Conservation (phyloP, 2,113 vertebrate genomes). For the Hirundichthys speculiger region DNA sequence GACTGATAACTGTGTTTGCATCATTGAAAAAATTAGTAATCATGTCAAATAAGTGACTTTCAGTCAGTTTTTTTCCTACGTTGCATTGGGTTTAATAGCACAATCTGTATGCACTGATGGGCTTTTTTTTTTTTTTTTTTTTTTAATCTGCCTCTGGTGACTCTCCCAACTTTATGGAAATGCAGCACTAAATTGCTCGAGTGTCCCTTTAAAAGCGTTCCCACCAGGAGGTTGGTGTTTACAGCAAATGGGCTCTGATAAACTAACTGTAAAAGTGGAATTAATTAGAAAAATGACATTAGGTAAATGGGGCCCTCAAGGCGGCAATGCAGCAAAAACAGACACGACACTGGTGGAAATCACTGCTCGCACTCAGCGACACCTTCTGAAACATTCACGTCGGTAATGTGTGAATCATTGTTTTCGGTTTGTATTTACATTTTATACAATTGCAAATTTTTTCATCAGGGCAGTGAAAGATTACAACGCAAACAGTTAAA, state of each 20-base stretch:
- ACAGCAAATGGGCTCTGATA: neutral
- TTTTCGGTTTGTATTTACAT: too few relatives aligned
- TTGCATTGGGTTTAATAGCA: too few relatives aligned
- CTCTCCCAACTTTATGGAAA: slow-evolving; percentile 2
- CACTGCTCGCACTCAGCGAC: neutral
- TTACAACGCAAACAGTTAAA: too few relatives aligned
- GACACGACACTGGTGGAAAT: neutral
- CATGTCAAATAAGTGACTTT: too few relatives aligned
- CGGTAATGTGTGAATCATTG: neutral
- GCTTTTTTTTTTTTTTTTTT: neutral
- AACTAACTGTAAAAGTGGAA: slow-evolving; percentile 14
- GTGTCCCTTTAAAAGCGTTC: slow-evolving; percentile 1
- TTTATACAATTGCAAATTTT: too few relatives aligned
- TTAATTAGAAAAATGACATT: slow-evolving; percentile 13
- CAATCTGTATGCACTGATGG: too few relatives aligned
- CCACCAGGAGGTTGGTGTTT: neutral
- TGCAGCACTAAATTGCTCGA: neutral
- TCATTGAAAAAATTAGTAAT: too few relatives aligned
- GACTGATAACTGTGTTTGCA: too few relatives aligned
- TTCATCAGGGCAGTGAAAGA: too few relatives aligned
- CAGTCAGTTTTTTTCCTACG: too few relatives aligned
- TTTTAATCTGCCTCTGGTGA: neutral
- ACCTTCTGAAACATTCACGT: neutral
- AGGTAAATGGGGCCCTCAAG: neutral
- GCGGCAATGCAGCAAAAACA: neutral